Conservation (phyloP, 2,888 invertebrate species). For the Nymphalis c-album region DNA sequence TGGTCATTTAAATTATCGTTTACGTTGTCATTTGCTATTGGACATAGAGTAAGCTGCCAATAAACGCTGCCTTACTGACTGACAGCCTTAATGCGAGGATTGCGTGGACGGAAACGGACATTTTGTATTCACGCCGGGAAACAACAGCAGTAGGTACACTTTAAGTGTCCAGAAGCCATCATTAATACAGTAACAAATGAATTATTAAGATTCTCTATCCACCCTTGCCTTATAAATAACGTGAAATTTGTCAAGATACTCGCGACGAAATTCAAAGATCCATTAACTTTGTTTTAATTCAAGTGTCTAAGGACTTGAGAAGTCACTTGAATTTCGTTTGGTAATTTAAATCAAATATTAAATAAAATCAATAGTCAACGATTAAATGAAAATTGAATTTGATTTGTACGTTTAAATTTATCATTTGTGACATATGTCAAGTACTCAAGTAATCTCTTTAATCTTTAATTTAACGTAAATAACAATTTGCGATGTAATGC, state of each 20-base stretch:
- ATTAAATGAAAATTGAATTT: conserved; percentile 13
- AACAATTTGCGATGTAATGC: background rate
- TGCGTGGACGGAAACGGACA: conserved; percentile 76
- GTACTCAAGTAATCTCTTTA: background rate
- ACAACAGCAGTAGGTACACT: conserved; percentile 60
- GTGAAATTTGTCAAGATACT: conserved; percentile 43
- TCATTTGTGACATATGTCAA: background rate
- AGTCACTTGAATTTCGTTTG: conserved; percentile 36
- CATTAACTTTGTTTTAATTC: conserved; percentile 43
- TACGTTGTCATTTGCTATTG: conserved; percentile 39
- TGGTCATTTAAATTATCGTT: conserved; percentile 27
- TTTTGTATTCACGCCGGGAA: conserved; percentile 70
- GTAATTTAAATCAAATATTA: conserved; percentile 33
- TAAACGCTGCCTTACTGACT: conserved; percentile 59
- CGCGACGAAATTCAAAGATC: conserved; percentile 38
- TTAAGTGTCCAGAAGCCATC: conserved; percentile 62
- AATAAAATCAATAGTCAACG: conserved; percentile 34
- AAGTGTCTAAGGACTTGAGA: conserved; percentile 35
- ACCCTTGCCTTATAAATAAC: conserved; percentile 53
- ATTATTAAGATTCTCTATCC: conserved; percentile 59
- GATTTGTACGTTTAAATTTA: background rate
- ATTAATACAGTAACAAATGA: conserved; percentile 68
- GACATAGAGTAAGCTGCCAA: conserved; percentile 44
- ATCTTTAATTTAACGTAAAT: background rate
- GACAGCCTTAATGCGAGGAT: conserved; percentile 72